Evolutionary conservation across 1,140 invertebrate genomes (phyloP).

Genomic region (Anoplophora glabripennis): DNA sequence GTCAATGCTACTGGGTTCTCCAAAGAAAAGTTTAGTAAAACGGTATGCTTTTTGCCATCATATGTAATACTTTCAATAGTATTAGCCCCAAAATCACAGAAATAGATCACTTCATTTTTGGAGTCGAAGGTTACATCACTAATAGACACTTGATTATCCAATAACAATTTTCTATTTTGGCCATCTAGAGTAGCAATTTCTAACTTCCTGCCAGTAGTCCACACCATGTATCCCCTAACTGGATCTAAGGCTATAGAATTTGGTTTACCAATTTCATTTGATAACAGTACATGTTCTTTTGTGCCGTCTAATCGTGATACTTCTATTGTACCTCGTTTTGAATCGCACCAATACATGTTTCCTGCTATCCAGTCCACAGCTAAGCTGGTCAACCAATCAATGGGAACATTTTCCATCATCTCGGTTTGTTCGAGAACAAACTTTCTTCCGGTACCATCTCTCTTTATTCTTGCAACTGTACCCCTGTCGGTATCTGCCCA

Average conservation of each 20-base stretch:
- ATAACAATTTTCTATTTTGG: conserved; percentile 53
- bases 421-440: conserved; percentile 52
- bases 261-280: conserved; percentile 68
- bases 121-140: conserved; percentile 61
- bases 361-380: conserved; percentile 84
- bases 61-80: conserved; percentile 77
- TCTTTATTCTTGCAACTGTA: conserved; percentile 68
- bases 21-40: conserved; percentile 65
- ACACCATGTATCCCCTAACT: conserved; percentile 61
- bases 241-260: conserved; percentile 65
- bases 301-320: conserved; percentile 78
- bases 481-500: conserved; percentile 79
- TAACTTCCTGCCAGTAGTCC: conserved; percentile 59
- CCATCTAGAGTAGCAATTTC: conserved; percentile 61
- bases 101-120: conserved; percentile 66
- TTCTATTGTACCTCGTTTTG: conserved; percentile 80
- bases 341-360: conserved; percentile 91
- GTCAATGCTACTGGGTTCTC: conserved; percentile 78
- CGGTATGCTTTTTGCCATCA: conserved; percentile 68
- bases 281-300: conserved; percentile 73
- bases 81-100: conserved; percentile 81
- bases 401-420: conserved; percentile 57
- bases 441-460: conserved; percentile 71
- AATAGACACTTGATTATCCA: conserved; percentile 54
- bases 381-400: conserved; percentile 70